Conservation (phyloP, 2,888 invertebrate genomes). For the Erannis defoliaria region DNA sequence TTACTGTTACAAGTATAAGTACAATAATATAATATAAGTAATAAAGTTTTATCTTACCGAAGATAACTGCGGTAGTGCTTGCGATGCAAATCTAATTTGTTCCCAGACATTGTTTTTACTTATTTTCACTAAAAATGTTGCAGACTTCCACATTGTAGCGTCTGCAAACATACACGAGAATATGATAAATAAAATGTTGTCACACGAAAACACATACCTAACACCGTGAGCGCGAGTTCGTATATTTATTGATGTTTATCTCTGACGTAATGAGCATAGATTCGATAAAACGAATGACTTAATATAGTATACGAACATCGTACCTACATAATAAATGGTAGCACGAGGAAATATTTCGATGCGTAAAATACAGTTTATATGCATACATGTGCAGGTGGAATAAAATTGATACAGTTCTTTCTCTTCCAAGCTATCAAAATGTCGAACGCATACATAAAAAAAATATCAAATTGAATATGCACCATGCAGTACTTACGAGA, state of each 20-base stretch:
- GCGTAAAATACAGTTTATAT: background rate
- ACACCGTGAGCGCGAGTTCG: too few relatives aligned
- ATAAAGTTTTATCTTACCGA: slow-evolving; percentile 62
- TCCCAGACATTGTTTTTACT: slow-evolving; percentile 51
- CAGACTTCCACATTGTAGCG: slow-evolving; percentile 59
- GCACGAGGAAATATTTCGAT: background rate
- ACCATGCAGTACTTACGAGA: too few relatives aligned
- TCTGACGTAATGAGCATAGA: slow-evolving; percentile 4
- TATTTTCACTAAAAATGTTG: slow-evolving; percentile 53
- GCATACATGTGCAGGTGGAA: too few relatives aligned
- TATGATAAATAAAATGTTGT: background rate
- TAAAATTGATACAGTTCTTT: too few relatives aligned
- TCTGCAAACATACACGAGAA: background rate
- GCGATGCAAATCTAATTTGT: slow-evolving; percentile 67
- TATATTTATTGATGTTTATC: background rate
- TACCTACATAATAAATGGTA: background rate
- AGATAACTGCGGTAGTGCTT: slow-evolving; percentile 73
- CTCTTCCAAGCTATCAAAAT: too few relatives aligned
- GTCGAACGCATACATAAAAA: too few relatives aligned
- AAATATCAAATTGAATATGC: too few relatives aligned
- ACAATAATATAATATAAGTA: background rate
- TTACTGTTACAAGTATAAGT: too few relatives aligned
- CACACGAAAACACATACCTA: background rate
- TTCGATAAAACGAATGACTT: background rate
- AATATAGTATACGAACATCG: too few relatives aligned